These are phyloP conservation scores for Microtus montanus DNA, from an alignment of 2,113 vertebrate genomes.

Conservation along the genomic window DNA sequence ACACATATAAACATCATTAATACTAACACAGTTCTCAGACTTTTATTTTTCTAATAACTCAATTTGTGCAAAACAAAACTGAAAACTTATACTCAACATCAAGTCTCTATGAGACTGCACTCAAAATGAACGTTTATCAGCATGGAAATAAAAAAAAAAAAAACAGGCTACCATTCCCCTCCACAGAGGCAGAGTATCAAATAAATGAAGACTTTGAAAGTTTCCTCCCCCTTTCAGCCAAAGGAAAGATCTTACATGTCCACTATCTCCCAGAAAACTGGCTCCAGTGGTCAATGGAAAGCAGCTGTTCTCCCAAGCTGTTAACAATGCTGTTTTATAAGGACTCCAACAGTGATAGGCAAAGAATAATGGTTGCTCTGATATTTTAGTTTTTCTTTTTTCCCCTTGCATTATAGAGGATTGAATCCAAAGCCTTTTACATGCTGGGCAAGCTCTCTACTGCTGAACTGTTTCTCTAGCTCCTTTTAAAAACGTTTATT, in stretches of 20 bases:
- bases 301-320: constrained; percentile 19
- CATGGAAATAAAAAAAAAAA: constrained; percentile 45
- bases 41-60: constrained; percentile 25
- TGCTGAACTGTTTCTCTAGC: not conserved
- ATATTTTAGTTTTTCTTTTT: not conserved
- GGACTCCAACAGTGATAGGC: not conserved
- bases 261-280: constrained; percentile 22
- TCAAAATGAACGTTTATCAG: not conserved
- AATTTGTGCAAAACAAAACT: constrained; percentile 40
- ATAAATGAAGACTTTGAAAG: not conserved
- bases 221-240: not conserved
- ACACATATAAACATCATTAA: not conserved
- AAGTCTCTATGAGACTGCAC: not conserved
- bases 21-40: not conserved
- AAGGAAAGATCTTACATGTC: not conserved
- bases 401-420: not conserved
- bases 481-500: not conserved
- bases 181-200: constrained; percentile 25
- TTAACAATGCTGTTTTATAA: not conserved
- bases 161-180: constrained; percentile 11
- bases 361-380: not conserved
- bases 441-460: not conserved
- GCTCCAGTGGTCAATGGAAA: not conserved
- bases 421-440: not conserved
- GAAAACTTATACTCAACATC: constrained; percentile 36